Evolutionary conservation across 2,797 vertebrate species (phyloP).

Genomic region (Gila robusta): DNA sequence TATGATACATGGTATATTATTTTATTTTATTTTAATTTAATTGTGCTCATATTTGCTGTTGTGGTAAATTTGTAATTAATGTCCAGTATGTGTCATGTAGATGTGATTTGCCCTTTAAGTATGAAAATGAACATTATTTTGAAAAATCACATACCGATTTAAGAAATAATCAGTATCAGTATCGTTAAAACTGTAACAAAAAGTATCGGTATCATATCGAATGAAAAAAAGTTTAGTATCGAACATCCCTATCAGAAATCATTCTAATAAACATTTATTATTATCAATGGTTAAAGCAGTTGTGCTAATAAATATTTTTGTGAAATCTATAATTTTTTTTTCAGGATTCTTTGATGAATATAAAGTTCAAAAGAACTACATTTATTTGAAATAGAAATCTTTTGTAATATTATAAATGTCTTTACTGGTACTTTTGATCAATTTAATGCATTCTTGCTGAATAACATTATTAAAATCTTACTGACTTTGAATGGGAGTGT

Average conservation of each 20-base stretch:
- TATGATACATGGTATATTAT: too few relatives aligned
- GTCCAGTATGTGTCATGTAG: not conserved
- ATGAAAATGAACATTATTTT: not conserved
- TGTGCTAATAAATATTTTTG: not conserved
- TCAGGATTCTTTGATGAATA: not conserved
- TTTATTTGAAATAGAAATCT: not conserved
- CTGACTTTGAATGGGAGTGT: not conserved
- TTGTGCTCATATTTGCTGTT: not conserved
- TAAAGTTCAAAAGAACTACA: not conserved
- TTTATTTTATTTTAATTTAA: not conserved
- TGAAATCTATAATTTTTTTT: too few relatives aligned
- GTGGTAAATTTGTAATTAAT: not conserved
- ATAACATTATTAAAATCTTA: not conserved
- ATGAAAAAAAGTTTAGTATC: not conserved
- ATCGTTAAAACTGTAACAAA: not conserved
- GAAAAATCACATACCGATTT: not conserved
- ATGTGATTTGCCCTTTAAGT: not conserved
- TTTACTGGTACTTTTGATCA: not conserved
- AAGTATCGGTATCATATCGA: not conserved
- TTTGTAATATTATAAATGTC: not conserved
- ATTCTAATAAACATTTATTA: not conserved
- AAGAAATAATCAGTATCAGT: not conserved
- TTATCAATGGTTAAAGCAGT: not conserved
- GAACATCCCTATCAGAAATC: not conserved
- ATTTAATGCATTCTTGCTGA: not conserved